phyloP scores from a whole-genome alignment of 2,113 vertebrate genomes.

The Colaptes auratus region DNA sequence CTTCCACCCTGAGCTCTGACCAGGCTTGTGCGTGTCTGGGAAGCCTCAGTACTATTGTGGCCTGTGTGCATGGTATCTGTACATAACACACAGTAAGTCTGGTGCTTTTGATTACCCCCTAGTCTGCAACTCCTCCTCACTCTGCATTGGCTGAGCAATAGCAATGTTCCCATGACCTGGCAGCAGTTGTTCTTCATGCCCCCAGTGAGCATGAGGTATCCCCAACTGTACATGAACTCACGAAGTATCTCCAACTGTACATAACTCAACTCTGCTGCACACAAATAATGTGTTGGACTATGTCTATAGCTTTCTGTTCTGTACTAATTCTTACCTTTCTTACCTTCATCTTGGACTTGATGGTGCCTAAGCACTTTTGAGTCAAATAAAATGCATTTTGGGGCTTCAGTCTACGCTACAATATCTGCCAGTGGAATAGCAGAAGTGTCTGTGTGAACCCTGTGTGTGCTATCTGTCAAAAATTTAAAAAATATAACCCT shows the following conservation, averaged over 20 bases:
- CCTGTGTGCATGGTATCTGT: background rate
- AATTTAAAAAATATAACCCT: background rate
- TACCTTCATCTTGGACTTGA: background rate
- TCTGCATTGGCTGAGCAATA: rapidly evolving
- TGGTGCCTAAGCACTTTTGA: background rate
- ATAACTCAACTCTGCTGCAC: background rate
- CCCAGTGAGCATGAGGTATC: background rate
- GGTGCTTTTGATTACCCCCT: background rate
- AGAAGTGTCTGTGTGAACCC: background rate
- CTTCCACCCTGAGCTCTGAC: background rate
- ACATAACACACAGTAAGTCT: rapidly evolving
- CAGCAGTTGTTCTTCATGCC: background rate
- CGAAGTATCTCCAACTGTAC: no score
- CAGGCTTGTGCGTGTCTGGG: background rate
- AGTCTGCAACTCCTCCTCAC: background rate
- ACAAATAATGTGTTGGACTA: background rate
- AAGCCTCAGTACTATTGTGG: background rate
- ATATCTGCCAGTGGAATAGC: background rate
- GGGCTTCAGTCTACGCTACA: rapidly evolving
- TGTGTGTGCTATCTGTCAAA: background rate
- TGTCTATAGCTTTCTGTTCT: background rate
- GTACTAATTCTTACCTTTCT: background rate
- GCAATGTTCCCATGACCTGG: background rate
- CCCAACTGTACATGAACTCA: background rate
- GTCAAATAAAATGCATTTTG: background rate